phyloP scores from a whole-genome alignment of 1,140 invertebrate species.

The Pseudomyrmex gracilis region DNA sequence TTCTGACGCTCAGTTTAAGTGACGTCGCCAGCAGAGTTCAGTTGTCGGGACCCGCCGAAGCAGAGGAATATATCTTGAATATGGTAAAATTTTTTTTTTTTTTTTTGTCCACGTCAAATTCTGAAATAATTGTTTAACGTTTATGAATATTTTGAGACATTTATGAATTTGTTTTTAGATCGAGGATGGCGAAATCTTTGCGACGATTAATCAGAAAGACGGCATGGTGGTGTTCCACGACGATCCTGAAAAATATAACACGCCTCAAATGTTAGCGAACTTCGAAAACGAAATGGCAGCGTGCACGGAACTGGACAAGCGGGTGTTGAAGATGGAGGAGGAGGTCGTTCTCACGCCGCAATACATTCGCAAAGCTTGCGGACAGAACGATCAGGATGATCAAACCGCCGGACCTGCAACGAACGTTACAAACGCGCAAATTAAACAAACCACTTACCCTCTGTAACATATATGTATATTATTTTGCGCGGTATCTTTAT shows the following conservation, averaged over 20 bases:
- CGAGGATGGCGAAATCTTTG: slow-evolving; percentile 98
- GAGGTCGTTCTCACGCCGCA: slow-evolving; percentile 96
- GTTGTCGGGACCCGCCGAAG: slow-evolving; percentile 92
- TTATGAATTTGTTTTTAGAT: slow-evolving; percentile 89
- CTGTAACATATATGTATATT: slow-evolving; percentile 81
- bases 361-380: slow-evolving; percentile 91
- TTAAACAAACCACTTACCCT: slow-evolving; percentile 83
- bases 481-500: slow-evolving; percentile 77
- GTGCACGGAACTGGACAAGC: slow-evolving; percentile 94
- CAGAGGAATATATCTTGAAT: slow-evolving; percentile 97
- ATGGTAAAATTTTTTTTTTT: slow-evolving; percentile 93
- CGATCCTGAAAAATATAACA: slow-evolving; percentile 97
- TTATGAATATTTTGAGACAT: not conserved
- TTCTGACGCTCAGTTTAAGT: slow-evolving; percentile 96
- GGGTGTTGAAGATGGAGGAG: slow-evolving; percentile 96
- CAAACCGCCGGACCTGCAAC: slow-evolving; percentile 86
- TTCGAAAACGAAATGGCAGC: slow-evolving; percentile 95
- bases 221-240: slow-evolving; percentile 99
- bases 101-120: no score
- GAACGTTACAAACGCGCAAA: slow-evolving; percentile 84
- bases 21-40: slow-evolving; percentile 97
- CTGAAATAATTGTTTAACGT: no score
- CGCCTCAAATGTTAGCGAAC: slow-evolving; percentile 93
- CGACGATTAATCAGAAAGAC: slow-evolving; percentile 98
- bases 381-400: slow-evolving; percentile 88